These are phyloP conservation scores for Caenorhabditis auriculariae DNA, from an alignment of 2,888 invertebrate species.

Conservation along the genomic window DNA sequence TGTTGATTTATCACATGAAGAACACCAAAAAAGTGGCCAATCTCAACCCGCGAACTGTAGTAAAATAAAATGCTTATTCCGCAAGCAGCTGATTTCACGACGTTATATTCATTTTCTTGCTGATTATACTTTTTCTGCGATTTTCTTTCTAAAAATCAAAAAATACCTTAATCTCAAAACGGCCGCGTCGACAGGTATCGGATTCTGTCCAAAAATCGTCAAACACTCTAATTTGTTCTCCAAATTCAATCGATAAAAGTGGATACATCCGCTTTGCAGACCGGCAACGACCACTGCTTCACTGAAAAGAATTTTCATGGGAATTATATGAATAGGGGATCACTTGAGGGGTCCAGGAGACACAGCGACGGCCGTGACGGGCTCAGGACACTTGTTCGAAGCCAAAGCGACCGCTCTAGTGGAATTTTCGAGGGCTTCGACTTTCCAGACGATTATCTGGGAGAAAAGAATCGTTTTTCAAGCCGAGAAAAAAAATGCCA, in stretches of 20 bases:
- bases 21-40: no score
- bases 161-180: conserved; percentile 26
- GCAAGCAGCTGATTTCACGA: no score
- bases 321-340: background rate
- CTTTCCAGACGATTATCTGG: no score
- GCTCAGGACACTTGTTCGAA: conserved; percentile 16
- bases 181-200: conserved; percentile 25
- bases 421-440: no score
- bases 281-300: conserved; percentile 22
- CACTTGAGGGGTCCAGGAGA: conserved; percentile 4
- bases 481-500: no score
- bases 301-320: conserved; percentile 4
- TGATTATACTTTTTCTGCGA: no score
- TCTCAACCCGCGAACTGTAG: no score
- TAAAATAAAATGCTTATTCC: no score
- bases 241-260: conserved; percentile 1
- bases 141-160: no score
- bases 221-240: conserved; percentile 1
- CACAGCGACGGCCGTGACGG: conserved; percentile 34
- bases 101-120: no score
- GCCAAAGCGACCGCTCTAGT: conserved; percentile 4
- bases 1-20: no score
- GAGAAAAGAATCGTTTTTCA: no score
- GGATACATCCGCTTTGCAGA: conserved; percentile 29
- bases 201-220: conserved; percentile 6